Evolutionary conservation across 2,113 vertebrate species (phyloP), one percentile per base, ranked within the genome.

Genomic region (Pteruthius melanotis): DNA sequence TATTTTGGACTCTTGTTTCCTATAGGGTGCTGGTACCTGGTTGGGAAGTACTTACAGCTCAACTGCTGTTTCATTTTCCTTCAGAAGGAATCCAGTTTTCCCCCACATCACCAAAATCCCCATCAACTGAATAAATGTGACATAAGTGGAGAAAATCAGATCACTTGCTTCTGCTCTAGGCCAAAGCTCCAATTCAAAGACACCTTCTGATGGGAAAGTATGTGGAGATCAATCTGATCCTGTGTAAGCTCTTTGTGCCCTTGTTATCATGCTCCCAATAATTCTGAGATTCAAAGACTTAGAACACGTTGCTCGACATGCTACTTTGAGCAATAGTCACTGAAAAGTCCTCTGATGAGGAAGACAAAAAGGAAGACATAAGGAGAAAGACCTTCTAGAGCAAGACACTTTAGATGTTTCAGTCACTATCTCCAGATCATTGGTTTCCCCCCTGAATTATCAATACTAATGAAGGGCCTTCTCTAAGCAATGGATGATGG

Each of bases 1-100:
- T 76, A 64, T 61, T 82, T 82, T 63, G 23, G 70, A 78, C 18
- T 4, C 8, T 53, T 57, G 13, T 74, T 81, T 53, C 52, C 31
- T 30, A 14, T 0, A 40, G 19, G 9, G 8, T 1, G 4, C 15
- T 83, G 44, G 18, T 27, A 35, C 1, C 1, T 47, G 13, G 11
- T 15, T 69, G n/a, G 26, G 19, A 47, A 80, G 37, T 56, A 90
- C 13, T 26, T 35, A 20, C 28, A 87, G 42, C 10, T 86, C 59
- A 77, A 19, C 26, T 69, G 26, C 28, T 20, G 1, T 9, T n/a
- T 77, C 16, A 26, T 59, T 88, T 50, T 61, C 45, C 50, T 81
- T 49, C 15, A 89, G 21, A 86, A 89, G 47, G 33, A 94, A 63
- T 40, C 30, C 21, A 24, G 6, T 45, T 81, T 83, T 86, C 35